Evolutionary conservation across 2,797 vertebrate species (phyloP).

Genomic region (Heterohyrax brucei): DNA sequence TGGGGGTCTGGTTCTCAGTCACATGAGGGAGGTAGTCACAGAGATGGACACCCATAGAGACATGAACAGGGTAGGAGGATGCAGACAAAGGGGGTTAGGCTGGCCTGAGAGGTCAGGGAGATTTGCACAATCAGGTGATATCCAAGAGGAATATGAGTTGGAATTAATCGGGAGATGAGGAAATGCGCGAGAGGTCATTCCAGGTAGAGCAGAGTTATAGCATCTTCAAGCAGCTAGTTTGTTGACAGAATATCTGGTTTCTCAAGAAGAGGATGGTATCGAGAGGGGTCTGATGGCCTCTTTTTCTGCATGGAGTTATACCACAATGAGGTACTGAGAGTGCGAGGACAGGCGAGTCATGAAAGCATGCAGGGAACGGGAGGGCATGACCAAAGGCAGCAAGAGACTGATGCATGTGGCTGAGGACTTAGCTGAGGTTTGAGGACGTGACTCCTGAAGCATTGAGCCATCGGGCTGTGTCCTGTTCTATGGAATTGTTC

Average conservation of each 20-base stretch:
- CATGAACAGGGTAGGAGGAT: fast-evolving
- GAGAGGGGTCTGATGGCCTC: not conserved
- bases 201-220: not conserved
- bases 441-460: not conserved
- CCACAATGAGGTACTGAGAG: not conserved
- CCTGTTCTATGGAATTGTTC: not conserved
- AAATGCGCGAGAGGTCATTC: not conserved
- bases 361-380: not conserved
- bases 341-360: not conserved
- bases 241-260: not conserved
- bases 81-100: not conserved
- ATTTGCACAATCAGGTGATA: not conserved
- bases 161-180: not conserved
- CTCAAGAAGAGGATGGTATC: not conserved
- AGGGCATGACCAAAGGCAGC: not conserved
- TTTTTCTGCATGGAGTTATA: not conserved
- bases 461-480: not conserved
- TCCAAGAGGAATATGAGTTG: not conserved
- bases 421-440: not conserved
- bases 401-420: not conserved
- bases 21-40: not conserved
- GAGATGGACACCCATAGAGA: not conserved
- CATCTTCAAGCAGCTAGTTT: too few species aligned
- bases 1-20: not conserved
- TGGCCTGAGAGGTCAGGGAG: not conserved